Evolutionary conservation across 1,140 invertebrate species (phyloP).

Genomic region (Zophobas morio): DNA sequence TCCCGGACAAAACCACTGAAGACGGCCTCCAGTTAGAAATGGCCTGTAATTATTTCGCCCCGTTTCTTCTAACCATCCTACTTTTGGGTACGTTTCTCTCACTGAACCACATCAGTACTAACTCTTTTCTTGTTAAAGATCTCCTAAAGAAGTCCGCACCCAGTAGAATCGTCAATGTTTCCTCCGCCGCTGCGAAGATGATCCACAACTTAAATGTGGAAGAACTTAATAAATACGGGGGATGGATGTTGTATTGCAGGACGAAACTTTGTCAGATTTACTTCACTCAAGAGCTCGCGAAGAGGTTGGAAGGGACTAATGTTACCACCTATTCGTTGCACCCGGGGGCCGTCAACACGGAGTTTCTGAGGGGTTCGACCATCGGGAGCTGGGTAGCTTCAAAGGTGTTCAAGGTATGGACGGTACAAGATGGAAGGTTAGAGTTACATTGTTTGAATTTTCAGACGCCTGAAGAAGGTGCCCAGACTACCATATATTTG

Average conservation of each 20-base stretch:
- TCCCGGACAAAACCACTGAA: slow-evolving; percentile 64
- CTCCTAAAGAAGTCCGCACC: slow-evolving; percentile 72
- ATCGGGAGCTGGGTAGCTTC: slow-evolving; percentile 42
- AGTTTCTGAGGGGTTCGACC: slow-evolving; percentile 57
- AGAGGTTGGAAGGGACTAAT: slow-evolving; percentile 70
- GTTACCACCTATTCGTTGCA: slow-evolving; percentile 62
- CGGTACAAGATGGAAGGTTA: neutral
- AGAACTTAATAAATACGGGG: slow-evolving; percentile 70
- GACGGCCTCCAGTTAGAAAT: slow-evolving; percentile 71
- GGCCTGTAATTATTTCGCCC: slow-evolving; percentile 72
- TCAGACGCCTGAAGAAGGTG: slow-evolving; percentile 60
- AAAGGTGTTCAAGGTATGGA: slow-evolving; percentile 46
- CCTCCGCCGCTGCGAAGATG: slow-evolving; percentile 65
- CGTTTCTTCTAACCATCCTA: slow-evolving; percentile 72
- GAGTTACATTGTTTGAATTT: slow-evolving; percentile 31
- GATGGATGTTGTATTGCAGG: slow-evolving; percentile 70
- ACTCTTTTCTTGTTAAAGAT: slow-evolving; percentile 64
- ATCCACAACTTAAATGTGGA: slow-evolving; percentile 72
- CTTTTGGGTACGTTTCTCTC: slow-evolving; percentile 66
- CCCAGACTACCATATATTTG: slow-evolving; percentile 59
- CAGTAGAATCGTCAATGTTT: slow-evolving; percentile 79
- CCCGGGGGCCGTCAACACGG: slow-evolving; percentile 64
- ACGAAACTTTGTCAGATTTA: slow-evolving; percentile 81
- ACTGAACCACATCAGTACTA: neutral
- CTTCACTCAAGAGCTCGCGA: slow-evolving; percentile 76